Percentiles rank a stretch among this genome's conserved stretches.
Conservation (phyloP, 2,888 invertebrate genomes). For the Rhaphigaster nebulosa region DNA sequence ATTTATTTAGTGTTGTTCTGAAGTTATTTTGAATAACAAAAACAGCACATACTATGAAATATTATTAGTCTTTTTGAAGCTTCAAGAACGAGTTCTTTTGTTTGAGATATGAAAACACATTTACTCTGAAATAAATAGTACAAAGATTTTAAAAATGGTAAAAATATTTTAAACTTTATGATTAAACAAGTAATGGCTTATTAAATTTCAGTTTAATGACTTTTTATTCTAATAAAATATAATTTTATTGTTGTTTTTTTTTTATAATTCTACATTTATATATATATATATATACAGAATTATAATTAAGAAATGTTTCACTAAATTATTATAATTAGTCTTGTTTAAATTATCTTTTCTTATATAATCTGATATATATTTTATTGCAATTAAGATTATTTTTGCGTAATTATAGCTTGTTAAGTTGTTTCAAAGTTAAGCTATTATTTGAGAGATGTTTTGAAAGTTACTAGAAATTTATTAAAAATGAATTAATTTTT, state of each 20-base stretch:
- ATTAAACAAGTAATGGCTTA: background rate
- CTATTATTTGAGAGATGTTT: background rate
- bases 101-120: conserved; percentile 9
- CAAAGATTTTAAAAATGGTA: background rate
- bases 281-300: too few species aligned
- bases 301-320: background rate
- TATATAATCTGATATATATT: too few species aligned
- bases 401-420: too few species aligned
- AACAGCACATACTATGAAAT: conserved; percentile 38
- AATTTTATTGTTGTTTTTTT: background rate
- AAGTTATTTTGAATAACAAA: conserved; percentile 37
- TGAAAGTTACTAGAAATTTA: background rate
- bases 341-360: background rate
- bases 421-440: too few species aligned
- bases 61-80: conserved; percentile 38
- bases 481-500: background rate
- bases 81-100: conserved; percentile 24
- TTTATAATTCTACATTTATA: too few species aligned
- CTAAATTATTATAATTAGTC: background rate
- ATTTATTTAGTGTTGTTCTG: background rate
- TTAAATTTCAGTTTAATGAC: too few species aligned
- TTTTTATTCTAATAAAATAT: too few species aligned
- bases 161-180: background rate
- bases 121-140: background rate
- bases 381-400: too few species aligned